A percentile compares a stretch with the other conserved stretches of the same genome.
Evolutionary conservation across 2,113 vertebrate species (phyloP).

Genomic region (Alligator mississippiensis): DNA sequence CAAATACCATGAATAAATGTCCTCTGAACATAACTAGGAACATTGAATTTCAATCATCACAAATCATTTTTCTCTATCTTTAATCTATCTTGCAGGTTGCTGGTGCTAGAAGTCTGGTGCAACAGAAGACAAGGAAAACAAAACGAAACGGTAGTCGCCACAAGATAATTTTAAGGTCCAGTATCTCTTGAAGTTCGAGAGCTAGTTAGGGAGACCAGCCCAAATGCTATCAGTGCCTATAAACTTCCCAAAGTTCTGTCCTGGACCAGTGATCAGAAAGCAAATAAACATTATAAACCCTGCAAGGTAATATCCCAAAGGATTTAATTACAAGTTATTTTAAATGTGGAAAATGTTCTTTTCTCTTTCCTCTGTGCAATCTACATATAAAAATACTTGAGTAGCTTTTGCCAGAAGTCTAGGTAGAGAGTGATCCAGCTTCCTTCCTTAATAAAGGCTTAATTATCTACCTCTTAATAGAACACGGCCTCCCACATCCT

Average conservation of each 20-base stretch:
- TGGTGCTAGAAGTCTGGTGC: background rate
- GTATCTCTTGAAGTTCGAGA: background rate
- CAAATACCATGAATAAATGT: background rate
- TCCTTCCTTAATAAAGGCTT: background rate
- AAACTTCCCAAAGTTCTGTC: background rate
- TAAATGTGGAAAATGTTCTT: background rate
- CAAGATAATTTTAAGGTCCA: background rate
- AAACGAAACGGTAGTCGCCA: background rate
- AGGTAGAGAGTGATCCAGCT: background rate
- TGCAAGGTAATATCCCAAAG: background rate
- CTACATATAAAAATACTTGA: background rate
- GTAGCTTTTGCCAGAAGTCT: background rate
- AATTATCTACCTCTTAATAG: background rate
- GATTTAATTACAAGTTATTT: background rate
- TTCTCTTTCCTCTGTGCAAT: background rate
- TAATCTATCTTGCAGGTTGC: background rate
- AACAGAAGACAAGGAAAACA: background rate
- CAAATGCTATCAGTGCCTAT: background rate
- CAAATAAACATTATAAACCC: background rate
- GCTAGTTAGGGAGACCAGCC: background rate
- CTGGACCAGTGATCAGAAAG: background rate
- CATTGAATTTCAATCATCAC: background rate
- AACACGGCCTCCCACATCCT: background rate
- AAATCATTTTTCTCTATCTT: background rate
- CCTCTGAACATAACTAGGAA: background rate